A percentile compares a stretch with the other conserved stretches of the same genome.
phyloP scores from a whole-genome alignment of 1,140 invertebrate genomes.

The Platyura marginata region DNA sequence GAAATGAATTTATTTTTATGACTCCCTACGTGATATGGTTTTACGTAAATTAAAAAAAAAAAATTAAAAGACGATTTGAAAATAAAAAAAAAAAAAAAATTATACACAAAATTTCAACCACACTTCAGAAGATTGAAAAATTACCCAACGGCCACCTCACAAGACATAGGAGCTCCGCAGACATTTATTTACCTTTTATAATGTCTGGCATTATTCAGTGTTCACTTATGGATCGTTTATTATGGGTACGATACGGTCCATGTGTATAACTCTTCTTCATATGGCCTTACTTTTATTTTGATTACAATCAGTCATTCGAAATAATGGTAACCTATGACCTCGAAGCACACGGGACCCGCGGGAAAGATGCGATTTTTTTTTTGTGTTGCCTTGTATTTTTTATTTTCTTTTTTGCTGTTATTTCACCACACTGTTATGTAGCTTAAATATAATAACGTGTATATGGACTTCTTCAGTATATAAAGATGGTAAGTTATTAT shows the following conservation, averaged over 20 bases:
- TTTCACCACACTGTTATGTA: background rate
- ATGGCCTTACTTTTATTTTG: background rate
- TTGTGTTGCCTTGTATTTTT: background rate
- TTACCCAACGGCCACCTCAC: background rate
- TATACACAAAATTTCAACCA: background rate
- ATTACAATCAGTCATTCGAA: background rate
- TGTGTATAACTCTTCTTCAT: background rate
- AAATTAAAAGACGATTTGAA: too few relatives aligned
- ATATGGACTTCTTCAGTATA: too few relatives aligned
- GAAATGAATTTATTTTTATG: background rate
- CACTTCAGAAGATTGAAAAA: too few relatives aligned
- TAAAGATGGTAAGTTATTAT: too few relatives aligned
- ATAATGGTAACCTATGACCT: background rate
- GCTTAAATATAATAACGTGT: too few relatives aligned
- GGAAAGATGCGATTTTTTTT: background rate
- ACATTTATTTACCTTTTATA: background rate
- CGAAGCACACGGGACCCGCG: background rate
- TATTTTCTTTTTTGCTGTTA: background rate
- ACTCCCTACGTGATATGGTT: background rate
- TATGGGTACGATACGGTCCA: too few relatives aligned
- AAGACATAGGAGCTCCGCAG: background rate
- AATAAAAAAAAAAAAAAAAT: background rate
- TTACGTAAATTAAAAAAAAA: background rate
- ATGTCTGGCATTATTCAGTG: background rate
- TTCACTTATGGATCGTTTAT: too few relatives aligned